Percentiles rank a stretch among this genome's conserved stretches.
Conservation (phyloP, 1,140 invertebrate species). For the Eurytemora carolleeae region DNA sequence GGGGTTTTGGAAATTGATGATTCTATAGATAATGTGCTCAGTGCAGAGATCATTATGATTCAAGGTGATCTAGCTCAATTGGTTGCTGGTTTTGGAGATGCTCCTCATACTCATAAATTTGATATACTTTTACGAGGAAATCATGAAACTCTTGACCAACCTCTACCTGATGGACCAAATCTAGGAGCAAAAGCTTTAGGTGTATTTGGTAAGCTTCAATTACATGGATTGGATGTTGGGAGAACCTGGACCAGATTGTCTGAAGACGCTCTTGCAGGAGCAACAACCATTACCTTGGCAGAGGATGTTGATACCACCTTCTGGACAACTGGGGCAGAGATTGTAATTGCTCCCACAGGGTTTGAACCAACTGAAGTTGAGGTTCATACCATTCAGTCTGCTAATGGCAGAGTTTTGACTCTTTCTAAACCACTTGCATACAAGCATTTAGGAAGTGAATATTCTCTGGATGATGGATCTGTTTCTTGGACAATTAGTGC, state of each 20-base stretch:
- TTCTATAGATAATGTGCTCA: constrained; percentile 15
- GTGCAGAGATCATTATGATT: neutral
- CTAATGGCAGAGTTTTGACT: neutral
- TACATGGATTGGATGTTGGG: constrained; percentile 5
- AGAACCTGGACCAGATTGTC: constrained; percentile 13
- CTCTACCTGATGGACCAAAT: neutral
- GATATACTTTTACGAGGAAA: neutral
- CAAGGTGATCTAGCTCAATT: neutral
- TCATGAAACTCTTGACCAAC: neutral
- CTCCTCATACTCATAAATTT: neutral
- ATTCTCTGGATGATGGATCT: constrained; percentile 7
- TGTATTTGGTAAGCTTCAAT: constrained; percentile 15
- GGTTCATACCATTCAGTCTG: constrained; percentile 8
- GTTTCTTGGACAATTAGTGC: constrained; percentile 4
- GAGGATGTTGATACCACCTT: neutral
- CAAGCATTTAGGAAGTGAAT: neutral
- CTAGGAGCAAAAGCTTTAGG: constrained; percentile 5
- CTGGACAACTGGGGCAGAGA: constrained; percentile 9
- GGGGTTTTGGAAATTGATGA: constrained; percentile 17
- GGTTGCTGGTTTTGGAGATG: neutral
- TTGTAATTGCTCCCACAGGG: constrained; percentile 14
- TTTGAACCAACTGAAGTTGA: constrained; percentile 13
- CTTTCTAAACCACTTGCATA: neutral
- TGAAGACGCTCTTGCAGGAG: constrained; percentile 10
- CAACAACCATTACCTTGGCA: neutral